phyloP scores from a whole-genome alignment of 2,797 vertebrate species.

The Cynopterus sphinx region DNA sequence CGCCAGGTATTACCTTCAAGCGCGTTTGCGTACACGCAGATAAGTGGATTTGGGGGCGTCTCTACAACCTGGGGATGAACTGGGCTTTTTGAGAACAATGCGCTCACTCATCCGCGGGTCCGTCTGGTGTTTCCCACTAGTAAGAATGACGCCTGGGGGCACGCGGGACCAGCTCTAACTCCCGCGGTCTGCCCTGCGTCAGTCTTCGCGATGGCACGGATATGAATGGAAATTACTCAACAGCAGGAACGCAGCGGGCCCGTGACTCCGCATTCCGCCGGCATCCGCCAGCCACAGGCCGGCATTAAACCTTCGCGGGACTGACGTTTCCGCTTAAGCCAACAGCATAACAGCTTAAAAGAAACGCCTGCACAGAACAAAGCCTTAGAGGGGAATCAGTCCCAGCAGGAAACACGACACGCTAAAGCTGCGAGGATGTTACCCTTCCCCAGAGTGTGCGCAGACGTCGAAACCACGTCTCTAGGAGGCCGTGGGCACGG shows the following conservation, averaged over 20 bases:
- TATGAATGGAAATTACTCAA: slow-evolving; percentile 73
- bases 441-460: background rate
- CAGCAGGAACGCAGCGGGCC: slow-evolving; percentile 19
- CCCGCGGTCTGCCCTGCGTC: slow-evolving; percentile 66
- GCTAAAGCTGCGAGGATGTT: background rate
- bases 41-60: background rate
- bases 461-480: background rate
- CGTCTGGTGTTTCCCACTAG: background rate
- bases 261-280: slow-evolving; percentile 53
- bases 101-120: background rate
- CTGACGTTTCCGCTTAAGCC: slow-evolving; percentile 53
- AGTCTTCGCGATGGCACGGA: slow-evolving; percentile 70
- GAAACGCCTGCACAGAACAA: background rate
- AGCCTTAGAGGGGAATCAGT: background rate
- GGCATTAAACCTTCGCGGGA: slow-evolving; percentile 71
- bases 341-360: background rate
- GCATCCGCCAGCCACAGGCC: slow-evolving; percentile 64
- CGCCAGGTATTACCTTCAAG: background rate
- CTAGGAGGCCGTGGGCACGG: background rate
- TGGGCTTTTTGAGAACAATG: background rate
- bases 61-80: background rate
- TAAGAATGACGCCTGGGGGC: background rate
- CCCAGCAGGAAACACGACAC: background rate
- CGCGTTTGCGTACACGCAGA: background rate
- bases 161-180: slow-evolving; percentile 66